Conservation (phyloP, 1,140 invertebrate species). For the Drusus annulatus region DNA sequence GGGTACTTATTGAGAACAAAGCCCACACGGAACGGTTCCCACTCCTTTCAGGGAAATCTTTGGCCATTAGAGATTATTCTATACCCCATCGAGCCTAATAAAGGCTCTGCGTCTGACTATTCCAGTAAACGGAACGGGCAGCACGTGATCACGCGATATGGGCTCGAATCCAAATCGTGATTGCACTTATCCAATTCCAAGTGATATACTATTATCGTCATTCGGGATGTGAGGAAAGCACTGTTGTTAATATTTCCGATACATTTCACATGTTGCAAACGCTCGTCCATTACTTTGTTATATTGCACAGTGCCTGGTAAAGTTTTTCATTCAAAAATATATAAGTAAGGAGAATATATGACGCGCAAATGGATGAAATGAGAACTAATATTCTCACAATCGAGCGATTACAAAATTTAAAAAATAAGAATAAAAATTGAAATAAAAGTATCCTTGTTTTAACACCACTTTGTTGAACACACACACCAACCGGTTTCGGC, state of each 20-base stretch:
- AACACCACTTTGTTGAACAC: too few species aligned
- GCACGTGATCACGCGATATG: constrained; percentile 36
- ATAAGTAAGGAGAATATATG: too few species aligned
- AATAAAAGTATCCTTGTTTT: too few species aligned
- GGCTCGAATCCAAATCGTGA: constrained; percentile 38
- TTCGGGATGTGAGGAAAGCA: neutral
- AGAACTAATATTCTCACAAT: too few species aligned
- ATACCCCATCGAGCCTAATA: constrained; percentile 39
- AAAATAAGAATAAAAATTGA: too few species aligned
- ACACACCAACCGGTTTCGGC: too few species aligned
- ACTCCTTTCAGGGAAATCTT: constrained; percentile 24
- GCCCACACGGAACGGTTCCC: constrained; percentile 22
- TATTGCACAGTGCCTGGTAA: too few species aligned
- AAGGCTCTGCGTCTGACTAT: constrained; percentile 22
- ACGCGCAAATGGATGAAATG: too few species aligned
- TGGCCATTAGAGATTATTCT: constrained; percentile 41
- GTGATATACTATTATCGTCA: constrained; percentile 34
- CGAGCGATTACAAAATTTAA: too few species aligned
- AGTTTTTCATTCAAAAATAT: too few species aligned
- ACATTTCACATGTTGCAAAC: neutral
- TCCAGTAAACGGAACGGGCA: constrained; percentile 24
- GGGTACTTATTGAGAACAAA: constrained; percentile 32
- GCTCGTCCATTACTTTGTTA: too few species aligned
- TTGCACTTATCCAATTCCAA: constrained; percentile 38
- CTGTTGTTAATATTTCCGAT: constrained; percentile 19